Conservation (phyloP, 1,140 invertebrate species). For the Pseudomyrmex sp. region DNA sequence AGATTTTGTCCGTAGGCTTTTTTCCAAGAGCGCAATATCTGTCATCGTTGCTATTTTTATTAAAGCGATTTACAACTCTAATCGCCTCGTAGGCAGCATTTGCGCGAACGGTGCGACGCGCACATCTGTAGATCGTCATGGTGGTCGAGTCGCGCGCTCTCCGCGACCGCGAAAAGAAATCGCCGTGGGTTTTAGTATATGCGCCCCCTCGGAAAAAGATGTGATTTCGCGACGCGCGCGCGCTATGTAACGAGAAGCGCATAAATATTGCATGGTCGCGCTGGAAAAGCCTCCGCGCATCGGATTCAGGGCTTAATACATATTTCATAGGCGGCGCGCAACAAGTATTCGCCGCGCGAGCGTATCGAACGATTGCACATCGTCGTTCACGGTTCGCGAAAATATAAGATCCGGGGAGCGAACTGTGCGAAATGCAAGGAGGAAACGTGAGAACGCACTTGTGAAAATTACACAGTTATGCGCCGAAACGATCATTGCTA, state of each 20-base stretch:
- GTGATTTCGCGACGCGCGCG: constrained; percentile 42
- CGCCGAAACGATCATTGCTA: no score
- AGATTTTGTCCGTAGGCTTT: no score
- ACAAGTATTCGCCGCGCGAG: constrained; percentile 57
- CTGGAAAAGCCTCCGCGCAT: constrained; percentile 59
- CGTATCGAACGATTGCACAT: constrained; percentile 54
- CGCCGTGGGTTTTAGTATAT: not conserved
- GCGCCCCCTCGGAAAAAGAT: constrained; percentile 39
- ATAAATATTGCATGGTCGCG: constrained; percentile 62
- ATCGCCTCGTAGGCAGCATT: not conserved
- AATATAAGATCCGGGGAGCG: constrained; percentile 7
- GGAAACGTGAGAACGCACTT: not conserved
- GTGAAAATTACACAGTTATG: no score
- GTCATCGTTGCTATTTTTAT: no score
- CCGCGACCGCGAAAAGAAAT: constrained; percentile 40
- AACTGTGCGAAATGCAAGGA: not conserved
- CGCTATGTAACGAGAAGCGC: constrained; percentile 47
- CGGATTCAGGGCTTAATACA: constrained; percentile 58
- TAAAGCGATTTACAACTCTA: not conserved
- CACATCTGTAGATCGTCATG: constrained; percentile 49
- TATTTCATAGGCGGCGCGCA: constrained; percentile 56
- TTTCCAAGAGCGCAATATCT: no score
- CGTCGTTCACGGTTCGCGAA: constrained; percentile 41
- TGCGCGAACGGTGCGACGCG: not conserved
- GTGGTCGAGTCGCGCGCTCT: constrained; percentile 22